Evolutionary conservation across 2,113 vertebrate species (phyloP), one percentile per base, ranked within the genome.

Genomic region (Thalassarche chlororhynchos): DNA sequence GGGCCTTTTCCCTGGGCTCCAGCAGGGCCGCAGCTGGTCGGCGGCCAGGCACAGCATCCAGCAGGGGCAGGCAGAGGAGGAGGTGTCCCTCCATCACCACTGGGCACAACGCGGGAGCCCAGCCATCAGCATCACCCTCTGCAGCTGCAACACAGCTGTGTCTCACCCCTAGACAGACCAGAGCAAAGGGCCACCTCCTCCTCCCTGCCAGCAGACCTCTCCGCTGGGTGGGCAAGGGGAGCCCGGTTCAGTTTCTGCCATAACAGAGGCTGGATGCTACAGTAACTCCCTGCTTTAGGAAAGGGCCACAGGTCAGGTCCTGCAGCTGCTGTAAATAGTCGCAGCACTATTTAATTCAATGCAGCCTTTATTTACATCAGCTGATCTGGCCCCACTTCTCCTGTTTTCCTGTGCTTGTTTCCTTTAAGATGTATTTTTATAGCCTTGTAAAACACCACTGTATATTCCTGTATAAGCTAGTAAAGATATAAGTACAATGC

Each of bases 371-470:
- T 97, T 97, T 97, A 90, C 87, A 88, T 93, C 96, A 94, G 90
- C 93, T 96, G 97, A 97, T 70, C 87, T 95, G 95, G 92, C 95
- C 93, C 54, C 78, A 76, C 78, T 95, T 86, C 92, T 92, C 77
- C 77, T 94, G 81, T 84, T 94, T 95, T 89, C 87, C 93, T 90
- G 66, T 20, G 87, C 90, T 94, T 91, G 90, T 84, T 94, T 95
- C 94, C 87, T 97, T 96, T 90, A 95, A 96, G 95, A 95, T 90
- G 82, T 72, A 89, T 85, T 94, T 97, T 97, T 95, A 97, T 49
- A 80, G 93, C 82, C 95, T 91, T 95, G 93, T 96, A 97, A 97
- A 97, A 91, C 96, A 91, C 90, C 66, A 54, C 97, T 91, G 89
- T 91, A 79, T 97, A 83, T 88, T 94, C 78, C 92, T 90, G 82